Base-by-base conservation (phyloP, 2,113 vertebrate genomes). In the Myotis lucifugus region DNA sequence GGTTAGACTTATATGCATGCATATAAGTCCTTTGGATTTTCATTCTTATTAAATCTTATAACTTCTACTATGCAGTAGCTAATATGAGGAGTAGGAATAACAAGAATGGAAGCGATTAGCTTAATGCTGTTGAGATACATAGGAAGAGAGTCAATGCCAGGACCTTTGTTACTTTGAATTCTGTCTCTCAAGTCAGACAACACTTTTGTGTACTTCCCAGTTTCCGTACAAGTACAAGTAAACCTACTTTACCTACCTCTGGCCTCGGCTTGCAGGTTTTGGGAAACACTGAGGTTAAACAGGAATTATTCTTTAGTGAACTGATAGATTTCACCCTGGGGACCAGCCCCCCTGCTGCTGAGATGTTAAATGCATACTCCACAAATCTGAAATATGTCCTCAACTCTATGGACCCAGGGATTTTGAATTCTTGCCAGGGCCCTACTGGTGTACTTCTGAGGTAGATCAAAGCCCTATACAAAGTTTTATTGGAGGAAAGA, bases 331-430 rank as follows among this genome's bases (percentile, higher is more conserved):
- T 85, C 37, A 92, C 72, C 32, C 76, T 82, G 23, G 56, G 54
- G 67, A 82, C 37, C 1, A 54, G 29, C 19, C 82, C 18, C 67
- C 23, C 83, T 85, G 34, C 70, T 91, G 21, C 40, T 70, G 48
- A 97, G 84, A 95, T 32, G 94, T 59, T 69, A 87, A 95, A 89
- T 93, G 66, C 21, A 64, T 46, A 87, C 64, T 34, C 25, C 91
- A 69, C 74, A 87, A 1, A 59, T 86, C n/a, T 97, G 83, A 96
- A 97, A 91, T 94, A 89, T 89, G 48, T 34, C 34, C 18, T 70
- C 87, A 92, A 95, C 85, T 93, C 61, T 64, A 2, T 95, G 90
- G 81, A 97, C 94, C 70, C 40, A 88, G 66, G 34, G 54, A 29
- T 17, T 48, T 95, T 95, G 94, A 59, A 78, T 64, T 78, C 25